Base-by-base conservation (phyloP, 2,888 invertebrate genomes). In the Myopa testacea region DNA sequence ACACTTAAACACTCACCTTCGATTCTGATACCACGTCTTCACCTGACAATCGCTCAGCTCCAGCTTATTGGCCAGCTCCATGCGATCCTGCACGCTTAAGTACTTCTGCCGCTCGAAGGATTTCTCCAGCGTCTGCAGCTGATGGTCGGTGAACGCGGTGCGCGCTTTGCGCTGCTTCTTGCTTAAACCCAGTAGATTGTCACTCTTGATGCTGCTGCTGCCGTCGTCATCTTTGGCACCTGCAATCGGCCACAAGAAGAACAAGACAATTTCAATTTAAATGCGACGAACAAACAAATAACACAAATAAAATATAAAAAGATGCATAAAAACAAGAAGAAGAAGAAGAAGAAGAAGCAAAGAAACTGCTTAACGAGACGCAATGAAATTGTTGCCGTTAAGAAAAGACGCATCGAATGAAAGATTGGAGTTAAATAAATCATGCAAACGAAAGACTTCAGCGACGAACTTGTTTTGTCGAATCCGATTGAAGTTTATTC, bases 11-110 rank as follows among this genome's bases (percentile, higher is more conserved):
- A 89, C 93, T 92, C 90, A 97, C 98, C 98, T 94, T 92, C 99
- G 92, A 90, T 99, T 99, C 90, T 99, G 98, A 90, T 99, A 99
- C 98, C 99, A 99, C 85, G 99, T 99, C 91, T 99, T 99, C 88
- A 99, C 99, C 92, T 99, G 99, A 76, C 99, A 99, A 90, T 99
- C 99, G 65, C 97, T 97, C 81, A 99, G 93, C 86, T 97, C 96
- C 85, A 99, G 92, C 91, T 97, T 96, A 79, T 97, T 96, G 4
- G 99, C 99, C 86, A 99, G 91, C 90, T 99, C 99, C 98, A 99
- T 98, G 84, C 99, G 92, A 89, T 99, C 98, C 89, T 98, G 98
- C 40, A 97, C 97, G 88, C 96, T 96, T 82, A 98, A 93, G 91
- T 98, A 98, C 90, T 98, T 98, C 90, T 98, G 98, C 82, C 97